Conservation (phyloP, 2,113 vertebrate genomes). For the Neopipo cinnamomea region DNA sequence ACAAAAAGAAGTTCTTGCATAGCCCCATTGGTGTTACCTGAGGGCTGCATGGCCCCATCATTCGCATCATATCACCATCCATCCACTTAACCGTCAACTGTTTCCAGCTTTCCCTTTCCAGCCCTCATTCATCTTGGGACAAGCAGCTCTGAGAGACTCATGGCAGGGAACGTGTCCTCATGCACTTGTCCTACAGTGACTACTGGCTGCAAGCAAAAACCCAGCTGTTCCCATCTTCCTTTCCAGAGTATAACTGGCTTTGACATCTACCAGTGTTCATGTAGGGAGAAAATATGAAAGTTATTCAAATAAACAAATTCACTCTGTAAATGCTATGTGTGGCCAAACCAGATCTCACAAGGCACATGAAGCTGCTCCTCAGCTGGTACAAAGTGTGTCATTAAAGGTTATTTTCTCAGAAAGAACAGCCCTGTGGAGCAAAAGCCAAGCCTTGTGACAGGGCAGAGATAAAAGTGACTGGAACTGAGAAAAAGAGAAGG, state of each 20-base stretch:
- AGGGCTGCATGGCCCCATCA: not conserved
- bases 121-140: not conserved
- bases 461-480: not conserved
- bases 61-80: not conserved
- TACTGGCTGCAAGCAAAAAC: not conserved
- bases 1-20: fast-evolving
- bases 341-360: not conserved
- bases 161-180: fast-evolving
- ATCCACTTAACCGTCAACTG: not conserved
- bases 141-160: not conserved
- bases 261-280: not conserved
- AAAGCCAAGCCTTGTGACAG: not conserved
- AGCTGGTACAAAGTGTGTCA: not conserved
- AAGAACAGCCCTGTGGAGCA: not conserved
- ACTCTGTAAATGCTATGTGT: not conserved
- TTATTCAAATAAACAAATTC: not conserved
- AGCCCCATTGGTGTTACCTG: not conserved
- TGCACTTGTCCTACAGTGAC: not conserved
- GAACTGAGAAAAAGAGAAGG: not conserved
- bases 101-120: not conserved
- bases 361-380: not conserved
- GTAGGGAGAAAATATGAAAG: not conserved
- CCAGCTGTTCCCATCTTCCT: not conserved
- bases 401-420: not conserved
- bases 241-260: not conserved